Evolutionary conservation across 2,113 vertebrate genomes (phyloP), one percentile per base, ranked within the genome.

Genomic region (Odontophorus gujanensis): DNA sequence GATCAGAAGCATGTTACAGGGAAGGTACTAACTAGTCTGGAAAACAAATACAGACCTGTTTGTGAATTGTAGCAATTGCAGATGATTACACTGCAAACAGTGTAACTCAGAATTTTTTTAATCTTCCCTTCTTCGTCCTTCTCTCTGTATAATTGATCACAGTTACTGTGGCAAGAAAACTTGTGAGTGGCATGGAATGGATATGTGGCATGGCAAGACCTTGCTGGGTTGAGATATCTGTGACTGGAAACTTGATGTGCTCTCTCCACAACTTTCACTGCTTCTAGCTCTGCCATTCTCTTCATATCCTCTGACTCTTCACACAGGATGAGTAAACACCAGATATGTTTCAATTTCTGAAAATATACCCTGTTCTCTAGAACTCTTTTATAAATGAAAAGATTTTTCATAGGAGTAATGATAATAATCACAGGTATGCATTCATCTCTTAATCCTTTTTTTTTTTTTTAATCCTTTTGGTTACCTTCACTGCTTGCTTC

Each of bases 21-120:
- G 36, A 57, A 48, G 34, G 32, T 25, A 81, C 19, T 55, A 74
- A 67, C n/a, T 63, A 51, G 61, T 67, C 24, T 78, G 18, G 22
- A 78, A 75, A 86, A 78, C 51, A 89, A 71, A 93, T 61, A 55
- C 9, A 57, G 58, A 72, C n/a, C 11, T 76, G 32, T 19, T 47
- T 2, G 0, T 81, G 65, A 89, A 55, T 71, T 75, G 30, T 1
- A 57, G 34, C 34, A 89, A 32, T 73, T 82, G 65, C 16, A 84
- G 76, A 34, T 59, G 6, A 89, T 67, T 85, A 55, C 9, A 24
- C 28, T 74, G 34, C 38, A 84, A 18, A 6, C 7, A 51, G 22
- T 43, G 19, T 68, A 77, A 74, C 66, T 40, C 47, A 72, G n/a
- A n/a, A 18, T 28, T 26, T 50, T 53, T 53, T 53, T 16, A 30